Evolutionary conservation across 2,797 vertebrate genomes (phyloP).

Genomic region (Enteromius viviparus): DNA sequence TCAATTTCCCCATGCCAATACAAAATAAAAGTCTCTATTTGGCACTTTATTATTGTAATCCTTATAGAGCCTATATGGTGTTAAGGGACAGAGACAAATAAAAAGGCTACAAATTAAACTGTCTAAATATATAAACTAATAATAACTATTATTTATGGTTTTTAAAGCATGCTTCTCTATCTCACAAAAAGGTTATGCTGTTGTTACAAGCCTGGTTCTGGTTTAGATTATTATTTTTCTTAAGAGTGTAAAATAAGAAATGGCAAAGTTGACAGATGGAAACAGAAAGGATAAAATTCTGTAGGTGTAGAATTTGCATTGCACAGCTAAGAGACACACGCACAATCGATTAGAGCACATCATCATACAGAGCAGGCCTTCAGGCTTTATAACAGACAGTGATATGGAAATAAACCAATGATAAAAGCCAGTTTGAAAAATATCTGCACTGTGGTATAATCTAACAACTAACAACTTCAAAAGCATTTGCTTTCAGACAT

Average conservation of each 20-base stretch:
- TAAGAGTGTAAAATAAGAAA: background rate
- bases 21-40: background rate
- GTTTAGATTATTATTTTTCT: background rate
- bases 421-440: background rate
- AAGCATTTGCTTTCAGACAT: slow-evolving; percentile 2
- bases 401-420: slow-evolving; percentile 19
- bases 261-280: background rate
- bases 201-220: background rate
- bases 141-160: background rate
- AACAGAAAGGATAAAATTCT: slow-evolving; percentile 28
- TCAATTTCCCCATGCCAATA: background rate
- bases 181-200: background rate
- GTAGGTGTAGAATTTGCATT: slow-evolving; percentile 40
- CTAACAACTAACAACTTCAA: background rate
- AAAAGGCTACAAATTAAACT: background rate
- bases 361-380: slow-evolving; percentile 1
- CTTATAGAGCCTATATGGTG: background rate
- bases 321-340: background rate
- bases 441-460: background rate
- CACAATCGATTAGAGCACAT: background rate
- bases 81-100: background rate
- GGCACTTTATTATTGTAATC: background rate
- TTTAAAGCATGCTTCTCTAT: background rate
- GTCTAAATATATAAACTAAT: background rate
- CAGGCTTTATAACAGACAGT: background rate